Conservation (phyloP, 1,140 invertebrate species). For the Drosophila littoralis region DNA sequence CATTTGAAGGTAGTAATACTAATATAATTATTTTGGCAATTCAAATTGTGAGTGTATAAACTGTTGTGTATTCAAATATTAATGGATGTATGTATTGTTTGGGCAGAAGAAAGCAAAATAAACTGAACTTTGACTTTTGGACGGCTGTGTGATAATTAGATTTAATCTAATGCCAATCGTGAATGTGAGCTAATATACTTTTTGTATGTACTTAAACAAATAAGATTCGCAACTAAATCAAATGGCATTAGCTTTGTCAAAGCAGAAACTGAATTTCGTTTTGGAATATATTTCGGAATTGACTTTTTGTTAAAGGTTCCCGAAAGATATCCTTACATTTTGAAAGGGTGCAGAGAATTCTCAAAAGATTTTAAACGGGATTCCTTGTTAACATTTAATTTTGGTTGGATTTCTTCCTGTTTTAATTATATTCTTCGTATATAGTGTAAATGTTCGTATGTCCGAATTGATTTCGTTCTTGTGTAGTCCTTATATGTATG, state of each 20-base stretch:
- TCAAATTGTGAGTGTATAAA: conserved; percentile 21
- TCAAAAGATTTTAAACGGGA: conserved; percentile 82
- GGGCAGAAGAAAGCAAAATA: neutral
- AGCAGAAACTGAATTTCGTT: conserved; percentile 1
- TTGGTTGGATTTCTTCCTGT: neutral
- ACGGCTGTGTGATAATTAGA: conserved; percentile 62
- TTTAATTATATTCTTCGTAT: neutral
- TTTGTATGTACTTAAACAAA: neutral
- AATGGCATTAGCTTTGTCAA: conserved; percentile 5
- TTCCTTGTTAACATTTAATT: conserved; percentile 31
- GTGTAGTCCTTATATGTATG: neutral
- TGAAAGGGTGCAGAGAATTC: conserved; percentile 28
- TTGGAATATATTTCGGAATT: conserved; percentile 15
- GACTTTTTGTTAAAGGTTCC: too few species aligned
- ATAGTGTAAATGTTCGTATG: neutral
- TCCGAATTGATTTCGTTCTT: neutral
- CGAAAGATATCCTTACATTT: neutral
- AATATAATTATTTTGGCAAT: conserved; percentile 59
- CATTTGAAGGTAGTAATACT: conserved; percentile 45
- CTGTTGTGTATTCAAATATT: neutral
- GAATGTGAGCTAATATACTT: neutral
- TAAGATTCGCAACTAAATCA: conserved; percentile 30
- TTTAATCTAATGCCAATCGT: conserved; percentile 3
- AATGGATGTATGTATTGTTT: conserved; percentile 1
- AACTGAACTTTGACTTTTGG: conserved; percentile 34